Evolutionary conservation across 2,888 invertebrate species (phyloP), one percentile per base, ranked within the genome.

Genomic region (Lycia hirtaria): DNA sequence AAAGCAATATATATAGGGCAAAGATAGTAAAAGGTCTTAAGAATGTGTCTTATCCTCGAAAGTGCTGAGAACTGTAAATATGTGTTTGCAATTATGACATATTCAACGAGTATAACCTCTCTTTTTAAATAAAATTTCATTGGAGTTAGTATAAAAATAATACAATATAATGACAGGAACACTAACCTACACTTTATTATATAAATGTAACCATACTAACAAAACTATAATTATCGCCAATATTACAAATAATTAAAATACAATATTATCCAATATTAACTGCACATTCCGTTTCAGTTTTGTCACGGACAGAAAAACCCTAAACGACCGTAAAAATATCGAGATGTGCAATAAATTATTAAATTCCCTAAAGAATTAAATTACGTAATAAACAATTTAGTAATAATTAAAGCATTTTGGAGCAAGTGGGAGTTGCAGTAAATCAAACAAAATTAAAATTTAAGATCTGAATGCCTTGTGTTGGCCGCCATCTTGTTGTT

Each of bases 121-220:
- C 71, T 79, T 80, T 83, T 40, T 22, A 12, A 12, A 0, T 5
- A 22, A 4, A 5, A 22, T 10, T 30, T 1, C 4, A 10, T 30
- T 10, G n/a, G n/a, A 9, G 7, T 4, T 41, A 1, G 14, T 1
- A 14, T 6, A 2, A 12, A 30, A 50, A 40, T 14, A 32, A 50
- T 51, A 63, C 60, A 47, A 37, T 28, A n/a, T 5, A 43, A 35
- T 66, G 72, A 79, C 75, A 74, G 68, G 30, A 66, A 75, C 68
- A 76, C 75, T 47, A 57, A 41, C 40, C 54, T 54, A 63, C 61
- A 56, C 59, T 58, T 52, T 58, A 58, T 53, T 58, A 3, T 14
- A 43, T 24, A 26, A 51, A n/a, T n/a, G n/a, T n/a, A n/a, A n/a
- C n/a, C n/a, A n/a, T n/a, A n/a, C n/a, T 30, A 37, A 43, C 22